Evolutionary conservation across 1,140 invertebrate genomes (phyloP).

Genomic region (Ganaspis sp.): DNA sequence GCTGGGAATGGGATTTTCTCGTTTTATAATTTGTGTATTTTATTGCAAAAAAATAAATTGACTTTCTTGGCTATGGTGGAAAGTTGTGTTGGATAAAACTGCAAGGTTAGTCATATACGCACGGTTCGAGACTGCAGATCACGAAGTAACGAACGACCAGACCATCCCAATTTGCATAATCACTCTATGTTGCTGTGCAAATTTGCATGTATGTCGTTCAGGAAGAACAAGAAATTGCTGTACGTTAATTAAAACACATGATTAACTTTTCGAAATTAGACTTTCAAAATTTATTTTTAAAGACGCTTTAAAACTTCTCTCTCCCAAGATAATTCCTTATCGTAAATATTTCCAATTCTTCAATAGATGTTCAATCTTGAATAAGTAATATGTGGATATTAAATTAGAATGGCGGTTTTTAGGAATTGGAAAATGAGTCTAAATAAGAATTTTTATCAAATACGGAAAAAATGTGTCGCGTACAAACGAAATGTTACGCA

Average conservation of each 20-base stretch:
- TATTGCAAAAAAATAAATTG: not conserved
- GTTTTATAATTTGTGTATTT: not conserved
- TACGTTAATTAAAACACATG: constrained; percentile 15
- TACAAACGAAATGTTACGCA: too few species aligned
- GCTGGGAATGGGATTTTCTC: not conserved
- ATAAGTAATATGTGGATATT: not conserved
- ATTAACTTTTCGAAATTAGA: constrained; percentile 24
- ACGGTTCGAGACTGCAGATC: constrained; percentile 33
- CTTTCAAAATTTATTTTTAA: constrained; percentile 24
- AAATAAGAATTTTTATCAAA: too few species aligned
- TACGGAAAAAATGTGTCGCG: too few species aligned
- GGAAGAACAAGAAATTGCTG: constrained; percentile 12
- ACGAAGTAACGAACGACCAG: constrained; percentile 34
- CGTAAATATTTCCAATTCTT: not conserved
- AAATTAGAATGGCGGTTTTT: too few species aligned
- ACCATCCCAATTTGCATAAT: constrained; percentile 51
- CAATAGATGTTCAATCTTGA: not conserved
- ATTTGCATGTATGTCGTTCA: constrained; percentile 49
- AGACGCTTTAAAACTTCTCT: not conserved
- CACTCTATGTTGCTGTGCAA: constrained; percentile 44
- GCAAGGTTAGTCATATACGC: not conserved
- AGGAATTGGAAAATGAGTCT: too few species aligned
- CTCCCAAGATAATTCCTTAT: not conserved
- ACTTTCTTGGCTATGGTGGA: not conserved
- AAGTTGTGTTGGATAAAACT: not conserved